phyloP scores from a whole-genome alignment of 2,113 vertebrate species.

The Lophura nycthemera region DNA sequence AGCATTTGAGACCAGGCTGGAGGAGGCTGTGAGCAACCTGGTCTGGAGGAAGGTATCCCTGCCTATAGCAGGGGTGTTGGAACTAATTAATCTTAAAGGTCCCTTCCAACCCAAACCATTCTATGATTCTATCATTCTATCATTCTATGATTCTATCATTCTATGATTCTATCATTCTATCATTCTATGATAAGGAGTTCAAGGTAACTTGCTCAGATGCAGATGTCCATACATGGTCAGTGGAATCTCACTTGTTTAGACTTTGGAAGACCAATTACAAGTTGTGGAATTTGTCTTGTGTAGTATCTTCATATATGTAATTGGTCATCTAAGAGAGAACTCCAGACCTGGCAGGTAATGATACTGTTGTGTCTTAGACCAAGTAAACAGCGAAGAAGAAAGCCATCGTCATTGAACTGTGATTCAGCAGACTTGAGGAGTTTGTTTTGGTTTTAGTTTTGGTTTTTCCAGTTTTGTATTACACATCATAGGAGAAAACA shows the following conservation, averaged over 20 bases:
- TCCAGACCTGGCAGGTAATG: not conserved
- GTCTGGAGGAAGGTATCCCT: too few species aligned
- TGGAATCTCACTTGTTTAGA: not conserved
- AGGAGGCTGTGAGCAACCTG: too few species aligned
- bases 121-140: too few species aligned
- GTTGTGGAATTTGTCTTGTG: not conserved
- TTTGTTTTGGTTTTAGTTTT: not conserved
- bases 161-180: too few species aligned
- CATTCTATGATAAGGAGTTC: not conserved
- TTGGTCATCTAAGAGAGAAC: not conserved
- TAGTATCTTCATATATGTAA: not conserved
- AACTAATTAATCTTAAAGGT: too few species aligned
- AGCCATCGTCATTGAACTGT: not conserved
- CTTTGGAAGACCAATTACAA: not conserved
- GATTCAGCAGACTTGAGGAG: not conserved
- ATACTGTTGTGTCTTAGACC: not conserved
- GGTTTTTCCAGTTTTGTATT: not conserved
- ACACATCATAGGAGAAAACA: not conserved
- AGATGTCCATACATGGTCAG: not conserved
- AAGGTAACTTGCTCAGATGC: not conserved
- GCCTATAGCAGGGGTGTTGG: too few species aligned
- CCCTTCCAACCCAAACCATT: too few species aligned
- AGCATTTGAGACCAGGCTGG: too few species aligned
- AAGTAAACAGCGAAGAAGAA: not conserved
- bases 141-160: too few species aligned